phyloP scores from a whole-genome alignment of 2,113 vertebrate species.

The Marmota flaviventris region DNA sequence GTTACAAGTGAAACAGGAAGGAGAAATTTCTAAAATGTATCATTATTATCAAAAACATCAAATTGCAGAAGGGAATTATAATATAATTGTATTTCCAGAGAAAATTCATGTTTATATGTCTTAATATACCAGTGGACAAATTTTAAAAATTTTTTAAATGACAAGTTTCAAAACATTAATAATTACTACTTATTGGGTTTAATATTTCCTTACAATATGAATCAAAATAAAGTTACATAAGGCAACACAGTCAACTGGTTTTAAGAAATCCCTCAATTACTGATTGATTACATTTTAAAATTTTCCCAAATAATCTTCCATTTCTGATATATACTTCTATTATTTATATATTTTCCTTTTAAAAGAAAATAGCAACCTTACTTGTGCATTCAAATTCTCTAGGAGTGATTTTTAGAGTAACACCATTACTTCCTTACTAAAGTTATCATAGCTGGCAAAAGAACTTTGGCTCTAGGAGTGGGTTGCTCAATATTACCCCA shows the following conservation, averaged over 20 bases:
- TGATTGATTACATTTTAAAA: constrained; percentile 3
- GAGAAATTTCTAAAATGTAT: background rate
- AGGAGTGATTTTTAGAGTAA: background rate
- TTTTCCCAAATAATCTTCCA: background rate
- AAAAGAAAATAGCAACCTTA: background rate
- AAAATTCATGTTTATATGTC: background rate
- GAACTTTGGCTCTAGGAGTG: background rate
- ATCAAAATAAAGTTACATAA: constrained; percentile 16
- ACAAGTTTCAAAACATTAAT: background rate
- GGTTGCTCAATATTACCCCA: background rate
- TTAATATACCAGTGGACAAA: background rate
- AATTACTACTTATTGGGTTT: background rate
- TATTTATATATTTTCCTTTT: background rate
- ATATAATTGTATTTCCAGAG: background rate
- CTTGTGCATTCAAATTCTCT: background rate
- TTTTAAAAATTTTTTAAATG: background rate
- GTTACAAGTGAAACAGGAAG: background rate
- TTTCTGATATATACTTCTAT: background rate
- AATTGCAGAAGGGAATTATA: background rate
- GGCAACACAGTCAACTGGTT: background rate
- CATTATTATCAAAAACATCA: background rate
- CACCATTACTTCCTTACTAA: background rate
- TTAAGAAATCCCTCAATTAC: constrained; percentile 6
- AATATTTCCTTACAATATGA: background rate
- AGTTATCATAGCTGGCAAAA: too few relatives aligned